Evolutionary conservation across 1,140 invertebrate genomes (phyloP).

Genomic region (Hormaphis cornu): DNA sequence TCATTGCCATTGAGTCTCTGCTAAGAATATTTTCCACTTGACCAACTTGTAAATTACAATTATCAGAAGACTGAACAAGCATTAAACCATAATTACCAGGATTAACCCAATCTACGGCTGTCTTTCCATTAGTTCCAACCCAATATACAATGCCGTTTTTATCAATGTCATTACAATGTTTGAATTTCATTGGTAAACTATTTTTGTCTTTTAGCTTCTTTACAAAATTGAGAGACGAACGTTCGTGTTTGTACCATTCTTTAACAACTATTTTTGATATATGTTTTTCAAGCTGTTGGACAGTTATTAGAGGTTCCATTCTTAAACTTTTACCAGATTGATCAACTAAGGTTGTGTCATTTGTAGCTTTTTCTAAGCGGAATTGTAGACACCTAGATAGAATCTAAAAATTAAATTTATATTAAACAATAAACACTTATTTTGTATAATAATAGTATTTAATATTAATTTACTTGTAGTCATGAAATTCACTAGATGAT

Average conservation of each 20-base stretch:
- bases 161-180: conserved; percentile 89
- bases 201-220: conserved; percentile 69
- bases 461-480: conserved; percentile 58
- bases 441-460: background rate
- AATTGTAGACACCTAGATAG: conserved; percentile 66
- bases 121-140: conserved; percentile 90
- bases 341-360: conserved; percentile 75
- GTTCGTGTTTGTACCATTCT: conserved; percentile 95
- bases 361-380: conserved; percentile 76
- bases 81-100: conserved; percentile 91
- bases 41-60: conserved; percentile 87
- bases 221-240: conserved; percentile 78
- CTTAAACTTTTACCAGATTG: conserved; percentile 80
- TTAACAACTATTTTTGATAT: conserved; percentile 93
- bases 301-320: conserved; percentile 94
- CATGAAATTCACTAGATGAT: conserved; percentile 78
- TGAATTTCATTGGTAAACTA: conserved; percentile 53
- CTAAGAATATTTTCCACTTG: conserved; percentile 90
- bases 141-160: conserved; percentile 94
- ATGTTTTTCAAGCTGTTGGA: conserved; percentile 85
- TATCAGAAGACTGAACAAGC: conserved; percentile 87
- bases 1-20: conserved; percentile 79
- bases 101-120: conserved; percentile 88
- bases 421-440: background rate
- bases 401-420: conserved; percentile 44